Evolutionary conservation across 2,888 invertebrate genomes (phyloP).

Genomic region (Lamproptera curius): DNA sequence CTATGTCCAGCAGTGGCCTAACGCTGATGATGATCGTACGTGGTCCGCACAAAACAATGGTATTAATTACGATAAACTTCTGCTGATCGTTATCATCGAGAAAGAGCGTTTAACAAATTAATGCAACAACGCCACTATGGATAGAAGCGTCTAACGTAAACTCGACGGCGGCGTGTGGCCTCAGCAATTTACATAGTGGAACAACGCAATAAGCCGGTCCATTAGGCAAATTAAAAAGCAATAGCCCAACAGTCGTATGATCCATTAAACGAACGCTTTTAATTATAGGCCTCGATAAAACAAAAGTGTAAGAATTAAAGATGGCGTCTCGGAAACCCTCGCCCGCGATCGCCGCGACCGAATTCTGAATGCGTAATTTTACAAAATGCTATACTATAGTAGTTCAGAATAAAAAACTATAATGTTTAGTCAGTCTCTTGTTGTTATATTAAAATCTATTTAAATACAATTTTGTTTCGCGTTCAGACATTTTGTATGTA

Average conservation of each 20-base stretch:
- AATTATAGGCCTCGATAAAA: slow-evolving; percentile 9
- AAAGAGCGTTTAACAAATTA: slow-evolving; percentile 7
- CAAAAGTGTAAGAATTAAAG: background rate
- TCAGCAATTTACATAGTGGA: slow-evolving; percentile 25
- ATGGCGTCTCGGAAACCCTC: background rate
- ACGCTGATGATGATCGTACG: too few relatives aligned
- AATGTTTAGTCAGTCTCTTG: too few relatives aligned
- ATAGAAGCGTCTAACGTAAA: slow-evolving; percentile 3
- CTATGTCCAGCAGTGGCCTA: too few relatives aligned
- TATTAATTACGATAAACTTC: slow-evolving; percentile 5
- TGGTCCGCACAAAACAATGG: background rate
- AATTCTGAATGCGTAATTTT: too few relatives aligned
- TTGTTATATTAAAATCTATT: too few relatives aligned
- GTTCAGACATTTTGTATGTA: too few relatives aligned
- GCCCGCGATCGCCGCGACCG: too few relatives aligned
- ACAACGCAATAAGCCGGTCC: slow-evolving; percentile 21
- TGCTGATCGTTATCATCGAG: background rate
- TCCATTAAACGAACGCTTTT: slow-evolving; percentile 9
- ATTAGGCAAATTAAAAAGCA: slow-evolving; percentile 33
- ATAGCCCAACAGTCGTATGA: slow-evolving; percentile 18
- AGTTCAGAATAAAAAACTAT: too few relatives aligned
- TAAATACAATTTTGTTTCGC: too few relatives aligned
- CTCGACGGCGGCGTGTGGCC: background rate
- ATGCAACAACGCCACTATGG: slow-evolving; percentile 2
- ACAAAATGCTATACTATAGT: too few relatives aligned